These are phyloP conservation scores for Plebejus anna DNA, from an alignment of 2,888 invertebrate species.

Conservation along the genomic window DNA sequence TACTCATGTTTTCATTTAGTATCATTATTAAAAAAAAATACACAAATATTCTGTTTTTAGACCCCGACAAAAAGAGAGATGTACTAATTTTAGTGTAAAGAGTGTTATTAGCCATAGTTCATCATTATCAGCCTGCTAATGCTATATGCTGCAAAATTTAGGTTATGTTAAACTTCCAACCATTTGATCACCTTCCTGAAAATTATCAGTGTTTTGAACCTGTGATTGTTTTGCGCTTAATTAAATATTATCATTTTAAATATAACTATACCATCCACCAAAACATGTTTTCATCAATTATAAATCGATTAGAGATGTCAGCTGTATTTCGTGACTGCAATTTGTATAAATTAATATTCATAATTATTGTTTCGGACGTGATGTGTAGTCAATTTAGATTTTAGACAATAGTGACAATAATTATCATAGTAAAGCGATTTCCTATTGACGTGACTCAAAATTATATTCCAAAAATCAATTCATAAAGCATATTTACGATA, in stretches of 20 bases:
- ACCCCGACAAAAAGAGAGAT: no score
- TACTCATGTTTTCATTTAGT: no score
- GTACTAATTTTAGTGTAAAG: no score
- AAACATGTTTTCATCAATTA: background rate
- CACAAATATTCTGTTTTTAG: no score
- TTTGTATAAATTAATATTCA: constrained; percentile 12
- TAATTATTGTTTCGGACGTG: constrained; percentile 25
- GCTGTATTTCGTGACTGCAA: background rate
- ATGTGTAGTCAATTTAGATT: constrained; percentile 20
- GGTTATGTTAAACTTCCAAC: no score
- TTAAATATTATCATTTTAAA: background rate
- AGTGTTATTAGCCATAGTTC: no score
- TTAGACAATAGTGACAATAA: constrained; percentile 19
- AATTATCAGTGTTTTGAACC: no score
- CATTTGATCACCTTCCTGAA: no score
- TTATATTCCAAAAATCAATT: background rate
- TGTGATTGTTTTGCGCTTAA: no score
- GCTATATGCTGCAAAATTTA: no score
- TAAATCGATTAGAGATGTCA: background rate
- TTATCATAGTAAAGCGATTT: background rate
- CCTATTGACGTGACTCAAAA: background rate
- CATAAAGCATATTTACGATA: background rate
- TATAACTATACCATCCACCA: background rate
- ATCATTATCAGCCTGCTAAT: no score
- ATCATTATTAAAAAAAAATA: no score